Evolutionary conservation across 2,113 vertebrate species (phyloP).

Genomic region (Rhodinocichla rosea): DNA sequence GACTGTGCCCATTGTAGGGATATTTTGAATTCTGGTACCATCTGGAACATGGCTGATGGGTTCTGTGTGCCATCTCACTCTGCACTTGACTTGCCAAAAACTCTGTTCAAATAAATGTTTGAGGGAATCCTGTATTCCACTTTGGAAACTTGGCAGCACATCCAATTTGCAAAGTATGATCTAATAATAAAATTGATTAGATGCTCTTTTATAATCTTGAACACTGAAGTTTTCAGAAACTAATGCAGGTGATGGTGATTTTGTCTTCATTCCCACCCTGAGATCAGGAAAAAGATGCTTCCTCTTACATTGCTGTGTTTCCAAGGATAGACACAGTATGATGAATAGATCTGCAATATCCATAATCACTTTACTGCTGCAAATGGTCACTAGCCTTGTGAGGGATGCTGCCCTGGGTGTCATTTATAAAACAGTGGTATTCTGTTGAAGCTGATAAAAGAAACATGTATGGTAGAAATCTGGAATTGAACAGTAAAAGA

Average conservation of each 20-base stretch:
- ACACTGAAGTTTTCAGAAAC: not conserved
- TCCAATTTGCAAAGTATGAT: not conserved
- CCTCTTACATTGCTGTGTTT: not conserved
- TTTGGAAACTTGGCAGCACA: not conserved
- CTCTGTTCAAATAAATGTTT: not conserved
- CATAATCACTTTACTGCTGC: not conserved
- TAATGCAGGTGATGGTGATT: not conserved
- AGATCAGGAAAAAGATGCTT: not conserved
- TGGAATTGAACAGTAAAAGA: not conserved
- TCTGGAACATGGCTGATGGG: fast-evolving
- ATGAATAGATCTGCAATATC: not conserved
- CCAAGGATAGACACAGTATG: not conserved
- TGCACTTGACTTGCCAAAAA: not conserved
- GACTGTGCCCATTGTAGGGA: not conserved
- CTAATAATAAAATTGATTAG: not conserved
- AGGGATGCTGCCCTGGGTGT: not conserved
- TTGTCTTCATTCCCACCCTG: not conserved
- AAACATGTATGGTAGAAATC: not conserved
- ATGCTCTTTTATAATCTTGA: not conserved
- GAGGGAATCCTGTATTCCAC: not conserved
- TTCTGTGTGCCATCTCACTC: not conserved
- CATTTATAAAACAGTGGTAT: not conserved
- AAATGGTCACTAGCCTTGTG: not conserved
- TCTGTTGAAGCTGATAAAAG: not conserved
- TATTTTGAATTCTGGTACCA: not conserved